Conservation (phyloP, 2,797 vertebrate species). For the Hapalemur alaotrensis region DNA sequence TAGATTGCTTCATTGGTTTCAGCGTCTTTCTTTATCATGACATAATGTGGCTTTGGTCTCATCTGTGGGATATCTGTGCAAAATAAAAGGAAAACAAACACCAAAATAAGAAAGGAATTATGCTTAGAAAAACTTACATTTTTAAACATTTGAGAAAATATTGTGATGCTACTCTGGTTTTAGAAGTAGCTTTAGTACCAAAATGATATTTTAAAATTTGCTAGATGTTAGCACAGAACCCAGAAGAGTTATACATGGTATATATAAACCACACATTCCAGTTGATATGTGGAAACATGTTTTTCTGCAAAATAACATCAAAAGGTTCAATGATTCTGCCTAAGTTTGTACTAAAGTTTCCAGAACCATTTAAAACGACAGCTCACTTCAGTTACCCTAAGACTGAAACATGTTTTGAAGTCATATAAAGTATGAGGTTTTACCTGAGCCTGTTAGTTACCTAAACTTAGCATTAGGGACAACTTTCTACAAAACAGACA, state of each 20-base stretch:
- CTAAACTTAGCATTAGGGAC: neutral
- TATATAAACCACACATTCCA: neutral
- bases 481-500: neutral
- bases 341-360: neutral
- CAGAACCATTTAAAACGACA: constrained; percentile 10
- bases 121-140: neutral
- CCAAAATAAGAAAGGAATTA: constrained; percentile 5
- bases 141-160: constrained; percentile 38
- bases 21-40: constrained; percentile 93
- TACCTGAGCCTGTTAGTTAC: neutral
- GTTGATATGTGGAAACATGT: neutral
- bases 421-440: constrained; percentile 33
- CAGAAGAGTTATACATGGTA: neutral
- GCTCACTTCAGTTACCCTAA: constrained; percentile 5
- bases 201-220: constrained; percentile 39
- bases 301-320: constrained; percentile 27
- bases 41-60: constrained; percentile 96
- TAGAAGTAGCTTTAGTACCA: neutral
- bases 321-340: neutral
- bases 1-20: constrained; percentile 94
- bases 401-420: constrained; percentile 21
- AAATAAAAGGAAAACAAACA: constrained; percentile 63
- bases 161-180: neutral
- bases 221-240: neutral
- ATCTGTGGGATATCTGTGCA: constrained; percentile 93